Evolutionary conservation across 2,888 invertebrate species (phyloP), one percentile per base, ranked within the genome.

Genomic region (Cremastobaeus sp.): DNA sequence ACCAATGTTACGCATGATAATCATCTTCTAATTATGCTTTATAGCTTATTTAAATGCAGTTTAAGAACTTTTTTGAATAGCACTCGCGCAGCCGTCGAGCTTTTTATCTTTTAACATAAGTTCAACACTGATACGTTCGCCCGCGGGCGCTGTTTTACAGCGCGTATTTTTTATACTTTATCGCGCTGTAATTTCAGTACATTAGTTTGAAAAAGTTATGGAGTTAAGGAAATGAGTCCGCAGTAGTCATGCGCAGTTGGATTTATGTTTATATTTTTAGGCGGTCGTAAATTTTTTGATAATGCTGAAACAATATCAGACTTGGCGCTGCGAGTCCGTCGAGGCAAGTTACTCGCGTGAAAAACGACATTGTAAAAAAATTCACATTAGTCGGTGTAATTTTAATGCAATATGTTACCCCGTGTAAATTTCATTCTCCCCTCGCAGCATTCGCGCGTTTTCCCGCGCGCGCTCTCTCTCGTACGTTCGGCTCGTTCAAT

Each of bases 1-100:
- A 35, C 66, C 47, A 47, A 60, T 55, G 47, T 52, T 66, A 34
- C 47, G 30, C 54, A 60, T 57, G 74, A 65, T 75, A 71, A 71
- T 54, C 39, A 75, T 75, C 66, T 54, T 55, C 60, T 71, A 71
- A 68, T 71, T 71, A 68, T 71, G 57, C 60, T 75, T 66, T 55
- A 70, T 55, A 47, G 70, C 66, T 75, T 62, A 71, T 70, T 75
- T 71, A 75, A 71, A 65, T 65, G 65, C 54, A 43, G 54, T 60
- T 65, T 41, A 60, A 65, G 54, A 74, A 74, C 34, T 74, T 69
- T 60, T 45, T 21, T 11, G 60, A 59, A 54, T 60, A 52, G 64
- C 39, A 60, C 32, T 32, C 54, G 28, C 52, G 39, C 60, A 35
- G 60, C 37, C 18, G 52, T 54, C 32, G 34, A 60, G 48, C 45